phyloP scores from a whole-genome alignment of 2,113 vertebrate species.

The Eupsittula cactorum region DNA sequence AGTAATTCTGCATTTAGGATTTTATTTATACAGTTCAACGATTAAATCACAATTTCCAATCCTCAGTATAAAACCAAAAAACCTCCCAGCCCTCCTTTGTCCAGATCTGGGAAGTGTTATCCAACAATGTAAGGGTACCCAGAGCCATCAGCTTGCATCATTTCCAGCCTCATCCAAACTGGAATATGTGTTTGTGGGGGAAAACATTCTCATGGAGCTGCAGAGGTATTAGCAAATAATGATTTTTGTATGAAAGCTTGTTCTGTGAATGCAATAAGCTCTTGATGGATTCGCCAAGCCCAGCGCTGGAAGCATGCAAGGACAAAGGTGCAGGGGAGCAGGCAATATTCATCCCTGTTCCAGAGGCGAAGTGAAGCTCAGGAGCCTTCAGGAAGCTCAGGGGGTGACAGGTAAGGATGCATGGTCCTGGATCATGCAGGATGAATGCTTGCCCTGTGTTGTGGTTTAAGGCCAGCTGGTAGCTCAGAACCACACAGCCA shows the following conservation, averaged over 20 bases:
- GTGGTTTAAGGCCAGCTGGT: neutral
- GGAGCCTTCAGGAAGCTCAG: neutral
- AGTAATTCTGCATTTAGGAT: constrained; percentile 38
- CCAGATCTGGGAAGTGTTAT: neutral
- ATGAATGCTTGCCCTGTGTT: neutral
- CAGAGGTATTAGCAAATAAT: neutral
- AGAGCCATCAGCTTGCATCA: neutral
- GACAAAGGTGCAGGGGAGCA: neutral
- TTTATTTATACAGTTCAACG: constrained; percentile 32
- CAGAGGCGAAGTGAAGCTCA: neutral
- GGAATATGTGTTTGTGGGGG: neutral
- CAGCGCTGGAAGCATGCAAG: neutral
- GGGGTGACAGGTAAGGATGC: neutral
- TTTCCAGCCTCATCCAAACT: neutral
- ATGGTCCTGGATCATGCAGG: neutral
- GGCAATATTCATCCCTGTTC: neutral
- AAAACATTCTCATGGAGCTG: neutral
- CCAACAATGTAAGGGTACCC: neutral
- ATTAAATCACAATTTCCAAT: constrained; percentile 54
- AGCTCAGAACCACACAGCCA: neutral
- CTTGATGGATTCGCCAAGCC: neutral
- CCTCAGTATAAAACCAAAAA: neutral
- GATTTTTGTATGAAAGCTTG: neutral
- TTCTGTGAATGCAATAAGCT: neutral
- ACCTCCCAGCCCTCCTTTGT: neutral